A percentile compares a stretch with the other conserved stretches of the same genome.
Conservation (phyloP, 2,113 vertebrate genomes). For the Serilophus lunatus region DNA sequence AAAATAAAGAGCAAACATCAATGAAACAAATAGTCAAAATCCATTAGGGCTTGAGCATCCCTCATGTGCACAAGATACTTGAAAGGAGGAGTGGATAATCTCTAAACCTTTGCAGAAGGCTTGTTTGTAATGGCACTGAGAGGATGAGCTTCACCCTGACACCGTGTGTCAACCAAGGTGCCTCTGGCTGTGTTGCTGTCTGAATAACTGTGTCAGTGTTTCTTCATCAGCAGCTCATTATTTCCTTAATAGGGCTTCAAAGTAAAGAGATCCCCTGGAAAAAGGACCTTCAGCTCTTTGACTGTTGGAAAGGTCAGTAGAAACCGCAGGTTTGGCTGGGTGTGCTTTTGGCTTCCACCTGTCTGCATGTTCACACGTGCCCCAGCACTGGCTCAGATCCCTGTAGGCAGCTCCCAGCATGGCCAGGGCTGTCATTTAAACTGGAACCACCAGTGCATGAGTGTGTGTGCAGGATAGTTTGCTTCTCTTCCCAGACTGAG, state of each 20-base stretch:
- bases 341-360: rapidly evolving
- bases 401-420: rapidly evolving
- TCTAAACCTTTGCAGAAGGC: background rate
- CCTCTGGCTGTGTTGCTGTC: background rate
- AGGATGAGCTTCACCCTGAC: background rate
- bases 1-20: background rate
- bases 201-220: background rate
- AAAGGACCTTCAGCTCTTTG: conserved; percentile 74
- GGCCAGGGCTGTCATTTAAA: background rate
- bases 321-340: background rate
- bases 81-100: background rate
- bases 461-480: background rate
- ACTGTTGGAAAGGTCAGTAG: conserved; percentile 79
- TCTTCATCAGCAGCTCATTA: background rate
- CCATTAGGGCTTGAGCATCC: background rate
- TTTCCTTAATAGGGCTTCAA: conserved; percentile 74
- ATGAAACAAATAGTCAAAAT: background rate
- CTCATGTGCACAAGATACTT: background rate
- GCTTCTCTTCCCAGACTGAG: background rate
- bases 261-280: conserved; percentile 81
- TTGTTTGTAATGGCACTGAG: background rate
- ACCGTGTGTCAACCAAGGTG: background rate
- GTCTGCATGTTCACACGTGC: background rate
- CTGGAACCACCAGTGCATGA: background rate
- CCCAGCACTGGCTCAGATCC: rapidly evolving